phyloP scores from a whole-genome alignment of 23 tunicate species.

The Styela plicata region DNA sequence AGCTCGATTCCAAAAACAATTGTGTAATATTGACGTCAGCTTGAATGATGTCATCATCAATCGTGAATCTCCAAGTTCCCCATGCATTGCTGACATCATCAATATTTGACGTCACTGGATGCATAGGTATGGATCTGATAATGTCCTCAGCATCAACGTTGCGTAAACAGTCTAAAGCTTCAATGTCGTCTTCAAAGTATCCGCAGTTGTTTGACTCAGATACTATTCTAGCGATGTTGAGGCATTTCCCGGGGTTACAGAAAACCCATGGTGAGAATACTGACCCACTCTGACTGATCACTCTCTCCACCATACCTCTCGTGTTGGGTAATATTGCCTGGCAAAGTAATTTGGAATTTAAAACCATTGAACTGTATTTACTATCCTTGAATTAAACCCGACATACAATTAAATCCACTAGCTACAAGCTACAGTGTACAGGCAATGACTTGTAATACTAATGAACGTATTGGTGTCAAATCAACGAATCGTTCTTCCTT shows the following conservation, averaged over 20 bases:
- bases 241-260: not conserved
- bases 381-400: too few species aligned
- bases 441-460: too few species aligned
- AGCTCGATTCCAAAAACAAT: not conserved
- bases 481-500: too few species aligned
- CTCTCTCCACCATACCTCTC: not conserved
- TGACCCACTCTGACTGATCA: conserved; percentile 18
- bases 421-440: too few species aligned
- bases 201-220: too few species aligned
- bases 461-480: too few species aligned
- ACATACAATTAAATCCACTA: too few species aligned
- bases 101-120: not conserved
- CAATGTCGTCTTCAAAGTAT: not conserved
- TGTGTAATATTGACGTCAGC: not conserved
- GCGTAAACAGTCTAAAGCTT: not conserved
- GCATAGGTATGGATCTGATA: not conserved
- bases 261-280: conserved; percentile 14
- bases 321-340: conserved; percentile 5
- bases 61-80: conserved; percentile 21
- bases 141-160: not conserved
- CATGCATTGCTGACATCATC: conserved; percentile 26
- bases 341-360: too few species aligned
- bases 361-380: too few species aligned
- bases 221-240: not conserved
- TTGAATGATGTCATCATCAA: conserved; percentile 12